Evolutionary conservation across 2,888 invertebrate genomes (phyloP).

Genomic region (Athalia circularis): DNA sequence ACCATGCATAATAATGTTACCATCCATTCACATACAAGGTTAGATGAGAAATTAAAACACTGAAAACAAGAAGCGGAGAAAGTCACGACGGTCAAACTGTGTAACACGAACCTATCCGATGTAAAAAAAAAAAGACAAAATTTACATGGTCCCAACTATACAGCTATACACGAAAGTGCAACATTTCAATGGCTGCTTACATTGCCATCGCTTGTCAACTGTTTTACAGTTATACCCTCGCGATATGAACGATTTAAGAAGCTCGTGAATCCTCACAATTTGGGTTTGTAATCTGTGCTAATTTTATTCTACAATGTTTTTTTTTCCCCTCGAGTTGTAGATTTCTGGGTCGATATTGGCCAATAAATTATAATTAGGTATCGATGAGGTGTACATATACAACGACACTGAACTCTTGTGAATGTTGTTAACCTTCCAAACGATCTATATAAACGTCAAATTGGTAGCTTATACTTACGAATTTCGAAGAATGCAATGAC

Average conservation of each 20-base stretch:
- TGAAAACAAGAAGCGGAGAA: not conserved
- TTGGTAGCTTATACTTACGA: not conserved
- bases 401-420: not conserved
- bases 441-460: not conserved
- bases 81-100: not conserved
- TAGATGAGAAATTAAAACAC: not conserved
- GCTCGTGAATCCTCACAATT: too few species aligned
- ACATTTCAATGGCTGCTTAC: too few species aligned
- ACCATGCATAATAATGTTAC: not conserved
- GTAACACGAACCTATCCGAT: not conserved
- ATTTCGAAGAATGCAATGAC: not conserved
- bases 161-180: too few species aligned
- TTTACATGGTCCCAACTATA: too few species aligned
- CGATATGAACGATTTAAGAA: too few species aligned
- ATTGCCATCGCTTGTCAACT: too few species aligned
- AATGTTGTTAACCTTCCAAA: constrained; percentile 17
- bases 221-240: too few species aligned
- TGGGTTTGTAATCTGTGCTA: too few species aligned
- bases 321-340: not conserved
- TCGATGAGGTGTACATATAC: not conserved
- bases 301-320: not conserved
- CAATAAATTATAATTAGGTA: not conserved
- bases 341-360: constrained; percentile 7
- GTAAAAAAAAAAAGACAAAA: too few species aligned
- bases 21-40: not conserved